Conservation (phyloP, 1,140 invertebrate species). For the Thereuonema tuberculata region DNA sequence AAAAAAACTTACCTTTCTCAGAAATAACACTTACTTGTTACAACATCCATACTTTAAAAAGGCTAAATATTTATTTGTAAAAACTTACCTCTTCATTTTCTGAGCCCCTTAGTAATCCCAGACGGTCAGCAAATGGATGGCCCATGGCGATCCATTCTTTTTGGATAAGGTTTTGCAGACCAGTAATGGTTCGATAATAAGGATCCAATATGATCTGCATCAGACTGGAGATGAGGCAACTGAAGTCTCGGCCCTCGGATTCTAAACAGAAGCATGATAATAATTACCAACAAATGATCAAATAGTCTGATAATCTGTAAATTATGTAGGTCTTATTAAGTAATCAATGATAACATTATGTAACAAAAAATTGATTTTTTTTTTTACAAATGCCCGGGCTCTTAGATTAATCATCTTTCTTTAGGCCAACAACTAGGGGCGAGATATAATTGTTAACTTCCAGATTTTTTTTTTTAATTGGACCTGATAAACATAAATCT, state of each 20-base stretch:
- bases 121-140: conserved; percentile 65
- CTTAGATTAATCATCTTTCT: no score
- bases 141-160: conserved; percentile 89
- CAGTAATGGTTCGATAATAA: conserved; percentile 60
- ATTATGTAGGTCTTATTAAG: neutral
- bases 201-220: conserved; percentile 77
- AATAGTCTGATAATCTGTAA: conserved; percentile 10
- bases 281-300: conserved; percentile 4
- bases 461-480: no score
- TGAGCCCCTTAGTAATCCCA: conserved; percentile 52
- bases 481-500: no score
- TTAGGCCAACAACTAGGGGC: no score
- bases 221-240: conserved; percentile 71
- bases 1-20: no score
- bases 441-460: no score
- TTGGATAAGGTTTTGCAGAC: conserved; percentile 84
- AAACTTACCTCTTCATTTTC: conserved; percentile 28
- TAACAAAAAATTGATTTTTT: conserved; percentile 11
- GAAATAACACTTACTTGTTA: no score
- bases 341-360: no score
- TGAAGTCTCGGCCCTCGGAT: conserved; percentile 69
- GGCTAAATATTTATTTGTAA: no score
- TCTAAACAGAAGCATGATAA: conserved; percentile 50
- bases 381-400: no score
- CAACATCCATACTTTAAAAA: no score